A percentile compares a stretch with the other conserved stretches of the same genome.
Conservation (phyloP, 2,888 invertebrate species). For the Pyralis farinalis region DNA sequence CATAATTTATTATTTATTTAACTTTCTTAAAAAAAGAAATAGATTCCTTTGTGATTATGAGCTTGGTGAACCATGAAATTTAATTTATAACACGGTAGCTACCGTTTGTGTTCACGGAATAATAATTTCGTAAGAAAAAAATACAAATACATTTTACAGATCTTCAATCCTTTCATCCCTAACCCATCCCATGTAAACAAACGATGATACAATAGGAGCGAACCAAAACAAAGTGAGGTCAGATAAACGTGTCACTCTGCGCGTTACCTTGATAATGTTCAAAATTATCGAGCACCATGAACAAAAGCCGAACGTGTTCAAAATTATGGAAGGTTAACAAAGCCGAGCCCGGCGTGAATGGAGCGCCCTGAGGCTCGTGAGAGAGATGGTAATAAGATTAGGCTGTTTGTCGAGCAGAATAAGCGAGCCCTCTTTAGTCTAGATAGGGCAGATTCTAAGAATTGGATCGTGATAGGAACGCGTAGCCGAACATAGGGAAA, state of each 20-base stretch:
- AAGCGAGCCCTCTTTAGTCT: neutral
- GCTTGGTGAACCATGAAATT: no score
- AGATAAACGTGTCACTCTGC: conserved; percentile 5
- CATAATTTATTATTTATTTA: no score
- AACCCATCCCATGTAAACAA: neutral
- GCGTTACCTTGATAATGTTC: conserved; percentile 7
- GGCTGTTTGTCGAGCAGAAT: conserved; percentile 5
- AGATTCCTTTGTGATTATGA: no score
- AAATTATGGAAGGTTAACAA: conserved; percentile 22
- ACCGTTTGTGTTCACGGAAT: no score
- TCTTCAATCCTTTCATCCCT: neutral
- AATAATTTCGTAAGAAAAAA: neutral
- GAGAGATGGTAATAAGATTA: conserved; percentile 19
- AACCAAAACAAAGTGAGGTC: conserved; percentile 9
- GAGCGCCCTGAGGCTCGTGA: conserved; percentile 8
- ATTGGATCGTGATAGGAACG: no score
- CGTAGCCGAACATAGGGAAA: no score
- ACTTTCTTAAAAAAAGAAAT: no score
- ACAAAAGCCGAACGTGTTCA: conserved; percentile 2
- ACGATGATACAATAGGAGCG: conserved; percentile 2
- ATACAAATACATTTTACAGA: neutral
- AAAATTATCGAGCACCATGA: conserved; percentile 1
- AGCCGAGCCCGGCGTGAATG: neutral
- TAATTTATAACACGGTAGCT: no score
- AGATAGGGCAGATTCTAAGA: neutral